Conservation (phyloP, 2,113 vertebrate genomes). For the Sigmodon hispidus region DNA sequence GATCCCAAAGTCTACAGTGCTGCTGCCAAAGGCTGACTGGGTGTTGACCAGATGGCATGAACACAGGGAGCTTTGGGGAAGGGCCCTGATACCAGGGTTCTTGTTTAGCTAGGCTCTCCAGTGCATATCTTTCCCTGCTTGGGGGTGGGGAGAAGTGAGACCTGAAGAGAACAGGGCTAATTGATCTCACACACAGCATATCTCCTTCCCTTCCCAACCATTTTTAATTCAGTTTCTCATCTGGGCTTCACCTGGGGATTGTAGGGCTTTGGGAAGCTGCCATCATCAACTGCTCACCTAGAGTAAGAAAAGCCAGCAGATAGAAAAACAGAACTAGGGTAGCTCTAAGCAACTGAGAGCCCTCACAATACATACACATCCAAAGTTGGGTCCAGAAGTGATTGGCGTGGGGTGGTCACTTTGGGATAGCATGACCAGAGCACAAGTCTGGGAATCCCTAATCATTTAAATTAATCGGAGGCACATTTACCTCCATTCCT, state of each 20-base stretch:
- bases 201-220: neutral
- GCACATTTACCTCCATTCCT: conserved; percentile 17
- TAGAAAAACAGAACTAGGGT: neutral
- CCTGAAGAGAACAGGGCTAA: neutral
- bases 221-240: conserved; percentile 32
- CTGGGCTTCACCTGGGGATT: neutral
- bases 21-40: neutral
- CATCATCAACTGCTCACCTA: neutral
- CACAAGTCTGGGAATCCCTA: conserved; percentile 26
- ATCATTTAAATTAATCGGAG: neutral
- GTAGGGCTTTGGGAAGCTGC: neutral
- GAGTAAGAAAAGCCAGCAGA: neutral
- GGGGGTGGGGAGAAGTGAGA: neutral
- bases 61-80: neutral
- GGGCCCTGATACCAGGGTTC: neutral
- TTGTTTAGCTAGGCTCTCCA: conserved; percentile 57
- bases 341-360: neutral
- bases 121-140: neutral
- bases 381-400: neutral
- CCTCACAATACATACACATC: neutral
- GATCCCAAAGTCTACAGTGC: neutral
- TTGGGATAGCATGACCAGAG: neutral
- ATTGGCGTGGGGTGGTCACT: neutral
- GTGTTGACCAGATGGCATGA: neutral
- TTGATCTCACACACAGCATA: neutral